These are phyloP conservation scores for Cyclopterus lumpus DNA, from an alignment of 2,797 vertebrate genomes.

Conservation along the genomic window DNA sequence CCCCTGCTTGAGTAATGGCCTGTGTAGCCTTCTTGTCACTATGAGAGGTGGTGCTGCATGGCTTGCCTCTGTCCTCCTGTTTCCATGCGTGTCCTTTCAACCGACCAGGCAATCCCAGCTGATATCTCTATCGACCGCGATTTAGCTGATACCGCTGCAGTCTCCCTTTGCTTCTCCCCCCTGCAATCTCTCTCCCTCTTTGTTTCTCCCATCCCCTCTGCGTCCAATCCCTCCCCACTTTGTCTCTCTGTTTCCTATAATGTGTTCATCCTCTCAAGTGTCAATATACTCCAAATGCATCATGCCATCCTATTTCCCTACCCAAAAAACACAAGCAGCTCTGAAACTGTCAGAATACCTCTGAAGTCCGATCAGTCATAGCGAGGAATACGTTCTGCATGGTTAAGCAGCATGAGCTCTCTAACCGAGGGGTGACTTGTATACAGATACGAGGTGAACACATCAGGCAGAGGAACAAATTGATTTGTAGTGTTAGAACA, in stretches of 20 bases:
- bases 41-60: conserved; percentile 81
- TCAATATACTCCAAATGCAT: conserved; percentile 61
- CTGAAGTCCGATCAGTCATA: conserved; percentile 67
- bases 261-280: conserved; percentile 52
- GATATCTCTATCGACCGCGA: conserved; percentile 86
- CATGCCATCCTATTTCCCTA: conserved; percentile 32
- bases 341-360: conserved; percentile 53
- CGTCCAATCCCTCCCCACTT: conserved; percentile 26
- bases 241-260: conserved; percentile 44
- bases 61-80: conserved; percentile 80
- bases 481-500: conserved; percentile 55
- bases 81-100: conserved; percentile 83
- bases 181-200: conserved; percentile 36
- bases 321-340: conserved; percentile 38
- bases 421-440: conserved; percentile 58
- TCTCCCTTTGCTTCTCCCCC: conserved; percentile 26
- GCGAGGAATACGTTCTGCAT: conserved; percentile 72
- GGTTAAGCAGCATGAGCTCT: conserved; percentile 68
- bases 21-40: conserved; percentile 83
- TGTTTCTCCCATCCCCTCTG: conserved; percentile 29
- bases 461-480: conserved; percentile 44
- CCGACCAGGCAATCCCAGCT: conserved; percentile 81
- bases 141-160: conserved; percentile 81
- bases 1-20: conserved; percentile 83
- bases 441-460: conserved; percentile 64